Evolutionary conservation across 2,888 invertebrate species (phyloP).

Genomic region (Troides aeacus): DNA sequence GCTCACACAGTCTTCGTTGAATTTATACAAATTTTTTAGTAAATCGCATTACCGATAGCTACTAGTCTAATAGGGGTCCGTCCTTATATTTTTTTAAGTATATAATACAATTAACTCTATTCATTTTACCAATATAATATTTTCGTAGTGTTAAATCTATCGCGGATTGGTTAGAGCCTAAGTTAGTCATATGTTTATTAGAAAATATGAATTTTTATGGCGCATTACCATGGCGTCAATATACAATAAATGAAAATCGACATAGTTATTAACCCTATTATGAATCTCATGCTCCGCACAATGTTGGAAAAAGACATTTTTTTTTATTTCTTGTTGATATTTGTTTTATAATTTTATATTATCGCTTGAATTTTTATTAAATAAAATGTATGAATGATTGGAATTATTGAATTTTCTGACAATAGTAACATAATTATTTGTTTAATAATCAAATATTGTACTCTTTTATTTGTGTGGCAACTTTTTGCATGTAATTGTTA

Average conservation of each 20-base stretch:
- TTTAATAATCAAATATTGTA: not conserved
- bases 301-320: slow-evolving; percentile 11
- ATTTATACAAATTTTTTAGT: slow-evolving; percentile 25
- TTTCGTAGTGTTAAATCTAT: slow-evolving; percentile 41
- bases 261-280: slow-evolving; percentile 3
- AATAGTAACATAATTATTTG: not conserved
- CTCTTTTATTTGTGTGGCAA: slow-evolving; percentile 13
- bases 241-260: not conserved
- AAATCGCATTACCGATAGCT: slow-evolving; percentile 36
- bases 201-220: slow-evolving; percentile 16
- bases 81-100: slow-evolving; percentile 41
- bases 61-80: slow-evolving; percentile 42
- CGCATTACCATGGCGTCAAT: slow-evolving; percentile 1
- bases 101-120: slow-evolving; percentile 37
- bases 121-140: slow-evolving; percentile 37
- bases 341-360: slow-evolving; percentile 3
- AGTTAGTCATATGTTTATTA: slow-evolving; percentile 23
- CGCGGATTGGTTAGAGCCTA: slow-evolving; percentile 37
- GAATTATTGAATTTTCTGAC: not conserved
- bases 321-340: slow-evolving; percentile 1
- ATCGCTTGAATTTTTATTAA: not conserved
- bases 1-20: slow-evolving; percentile 15
- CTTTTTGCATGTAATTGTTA: slow-evolving; percentile 23
- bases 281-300: slow-evolving; percentile 22
- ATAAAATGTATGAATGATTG: not conserved